These are phyloP conservation scores for Paramormyrops kingsleyae DNA, from an alignment of 2,113 vertebrate species.

Conservation along the genomic window DNA sequence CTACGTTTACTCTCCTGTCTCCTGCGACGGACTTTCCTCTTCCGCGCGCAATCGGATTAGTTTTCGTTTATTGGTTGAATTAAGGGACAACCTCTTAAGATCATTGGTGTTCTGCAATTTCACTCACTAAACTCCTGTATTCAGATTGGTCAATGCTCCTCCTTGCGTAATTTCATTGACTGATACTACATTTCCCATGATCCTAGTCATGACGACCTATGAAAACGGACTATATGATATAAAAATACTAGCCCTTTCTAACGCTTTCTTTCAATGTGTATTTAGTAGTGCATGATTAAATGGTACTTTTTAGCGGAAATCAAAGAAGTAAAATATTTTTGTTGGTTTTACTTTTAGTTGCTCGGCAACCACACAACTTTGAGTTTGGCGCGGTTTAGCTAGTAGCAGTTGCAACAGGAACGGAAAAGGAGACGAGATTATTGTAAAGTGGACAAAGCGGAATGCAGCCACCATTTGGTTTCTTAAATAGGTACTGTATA, in stretches of 20 bases:
- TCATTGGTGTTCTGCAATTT: not conserved
- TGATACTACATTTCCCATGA: slow-evolving; percentile 16
- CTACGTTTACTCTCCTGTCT: not conserved
- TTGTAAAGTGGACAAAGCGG: not conserved
- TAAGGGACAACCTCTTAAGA: not conserved
- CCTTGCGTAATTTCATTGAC: no score
- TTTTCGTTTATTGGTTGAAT: slow-evolving; percentile 44
- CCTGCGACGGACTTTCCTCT: slow-evolving; percentile 57
- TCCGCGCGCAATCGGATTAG: slow-evolving; percentile 59
- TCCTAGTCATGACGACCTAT: not conserved
- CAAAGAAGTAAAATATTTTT: not conserved
- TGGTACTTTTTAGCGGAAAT: not conserved
- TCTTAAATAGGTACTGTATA: not conserved
- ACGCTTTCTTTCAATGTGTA: not conserved
- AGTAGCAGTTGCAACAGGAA: not conserved
- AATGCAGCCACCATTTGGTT: not conserved
- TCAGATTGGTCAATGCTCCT: not conserved
- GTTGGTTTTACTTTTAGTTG: not conserved
- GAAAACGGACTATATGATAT: not conserved
- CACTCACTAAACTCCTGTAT: not conserved
- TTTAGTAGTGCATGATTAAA: not conserved
- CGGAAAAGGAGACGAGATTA: not conserved
- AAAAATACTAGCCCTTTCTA: not conserved
- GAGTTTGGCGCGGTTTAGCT: not conserved
- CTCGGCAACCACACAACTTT: not conserved